Evolutionary conservation across 1,140 invertebrate genomes (phyloP), one percentile per base, ranked within the genome.

Genomic region (Chrysomallon squamiferum): DNA sequence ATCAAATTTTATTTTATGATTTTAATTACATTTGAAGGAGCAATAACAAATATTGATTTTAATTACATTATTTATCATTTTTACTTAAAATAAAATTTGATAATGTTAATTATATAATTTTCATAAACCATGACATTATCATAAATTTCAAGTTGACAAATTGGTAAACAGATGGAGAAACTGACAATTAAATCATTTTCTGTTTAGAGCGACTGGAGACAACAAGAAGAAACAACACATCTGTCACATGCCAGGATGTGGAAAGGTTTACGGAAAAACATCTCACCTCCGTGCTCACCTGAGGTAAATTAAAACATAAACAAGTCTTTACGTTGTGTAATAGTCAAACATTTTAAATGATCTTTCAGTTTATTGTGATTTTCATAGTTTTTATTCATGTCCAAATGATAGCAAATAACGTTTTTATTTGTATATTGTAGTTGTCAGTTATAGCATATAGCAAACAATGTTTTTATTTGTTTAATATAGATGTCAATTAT

Each of bases 191-290:
- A n/a, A n/a, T n/a, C n/a, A n/a, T n/a, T n/a, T 57, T 41, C 13
- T 22, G 45, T 47, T 41, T 65, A 66, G 33, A 30, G 74, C 69
- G 61, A 79, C 71, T 59, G 76, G 76, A 27, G 80, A 80, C 29
- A 76, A 78, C 54, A 85, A 84, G 85, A 93, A 93, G 73, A 87
- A 88, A 66, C 93, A 95, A 77, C 97, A 99, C 81, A 92, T 97
- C 54, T 99, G 97, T 81, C 96, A 99, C 83, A 94, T 98, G 69
- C 89, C 93, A 0, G 95, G 95, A 30, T 99, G 97, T 85, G 94
- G 94, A 78, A 98, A 98, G 88, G 95, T 97, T 29, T 98, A 98
- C 77, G 95, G 95, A 5, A 98, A 98, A 86, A 97, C 95, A 0
- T 97, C 95, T 5, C 96, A 98, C 85, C 85, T 98, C 22, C 87